Percentiles rank a stretch among this genome's conserved stretches.
phyloP scores from a whole-genome alignment of 2,797 vertebrate species.

The Chaetophractus vellerosus region DNA sequence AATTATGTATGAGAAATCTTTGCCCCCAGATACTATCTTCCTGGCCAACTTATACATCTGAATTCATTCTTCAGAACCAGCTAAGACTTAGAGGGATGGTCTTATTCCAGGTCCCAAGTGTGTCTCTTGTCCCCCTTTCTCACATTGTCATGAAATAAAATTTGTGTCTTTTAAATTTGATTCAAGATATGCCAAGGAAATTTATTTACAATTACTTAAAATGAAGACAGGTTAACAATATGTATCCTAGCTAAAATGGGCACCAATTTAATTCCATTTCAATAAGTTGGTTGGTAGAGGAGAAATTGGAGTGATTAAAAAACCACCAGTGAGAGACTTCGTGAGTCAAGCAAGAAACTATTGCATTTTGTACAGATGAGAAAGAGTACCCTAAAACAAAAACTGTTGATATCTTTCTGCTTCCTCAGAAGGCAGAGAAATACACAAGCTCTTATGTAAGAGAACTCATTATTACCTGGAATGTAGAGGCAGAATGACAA shows the following conservation, averaged over 20 bases:
- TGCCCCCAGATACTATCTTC: rapidly evolving
- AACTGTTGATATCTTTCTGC: neutral
- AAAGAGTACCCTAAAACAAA: constrained; percentile 7
- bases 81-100: neutral
- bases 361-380: neutral
- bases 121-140: neutral
- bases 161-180: neutral
- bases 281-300: neutral
- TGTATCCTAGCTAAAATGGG: neutral
- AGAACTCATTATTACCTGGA: constrained; percentile 14
- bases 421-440: constrained; percentile 62
- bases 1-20: neutral
- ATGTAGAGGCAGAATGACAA: constrained; percentile 4
- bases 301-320: neutral
- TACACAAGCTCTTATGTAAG: constrained; percentile 3
- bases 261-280: constrained; percentile 1
- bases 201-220: constrained; percentile 16
- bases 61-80: neutral
- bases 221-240: neutral
- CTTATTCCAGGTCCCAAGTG: neutral
- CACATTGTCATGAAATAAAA: neutral
- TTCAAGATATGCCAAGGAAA: neutral
- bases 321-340: neutral
- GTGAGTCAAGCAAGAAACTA: constrained; percentile 51
- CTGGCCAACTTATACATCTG: neutral